Evolutionary conservation across 2,888 invertebrate genomes (phyloP), one percentile per base, ranked within the genome.

Genomic region (Rhingia campestris): DNA sequence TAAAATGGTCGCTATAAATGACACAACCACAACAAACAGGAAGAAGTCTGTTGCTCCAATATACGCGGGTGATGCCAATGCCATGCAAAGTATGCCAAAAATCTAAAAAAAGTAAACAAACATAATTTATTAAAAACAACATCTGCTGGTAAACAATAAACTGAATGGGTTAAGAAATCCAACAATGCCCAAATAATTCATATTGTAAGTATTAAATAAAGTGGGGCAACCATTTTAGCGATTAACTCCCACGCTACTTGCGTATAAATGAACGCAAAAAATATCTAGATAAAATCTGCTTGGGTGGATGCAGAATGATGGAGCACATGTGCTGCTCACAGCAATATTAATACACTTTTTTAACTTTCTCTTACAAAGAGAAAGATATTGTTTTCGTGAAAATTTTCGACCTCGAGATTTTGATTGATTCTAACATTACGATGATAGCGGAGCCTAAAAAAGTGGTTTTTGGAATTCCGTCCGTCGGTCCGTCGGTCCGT

Each of bases 71-170:
- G 97, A 95, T 2, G 95, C 96, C 86, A 95, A 93, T 10, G 95
- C 93, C 96, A 97, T 96, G 88, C 97, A 97, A 88, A 97, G 92
- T 82, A 97, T 96, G 81, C 97, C 97, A 85, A 97, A 89, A 61
- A 95, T 87, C 97, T 97, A 94, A 54, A 95, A 93, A 86, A 93
- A 54, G 95, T 93, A 86, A 93, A 80, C 86, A 47, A n/a, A 41
- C 3, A 6, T 10, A 30, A 2, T 14, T 54, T 66, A 10, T 51
- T 41, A 77, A 12, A 58, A 12, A 33, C 33, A 47, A 51, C 37
- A n/a, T 6, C 4, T 10, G 22, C 6, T 53, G 10, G 14, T 64
- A 39, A 41, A 51, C 30, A 39, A 47, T 45, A 53, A 67, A 35
- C 14, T 51, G 33, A n/a, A 56, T 32, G 43, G 37, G 58, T 51